Base-by-base conservation (phyloP, 1,140 invertebrate species). In the Macrosteles quadrilineatus region DNA sequence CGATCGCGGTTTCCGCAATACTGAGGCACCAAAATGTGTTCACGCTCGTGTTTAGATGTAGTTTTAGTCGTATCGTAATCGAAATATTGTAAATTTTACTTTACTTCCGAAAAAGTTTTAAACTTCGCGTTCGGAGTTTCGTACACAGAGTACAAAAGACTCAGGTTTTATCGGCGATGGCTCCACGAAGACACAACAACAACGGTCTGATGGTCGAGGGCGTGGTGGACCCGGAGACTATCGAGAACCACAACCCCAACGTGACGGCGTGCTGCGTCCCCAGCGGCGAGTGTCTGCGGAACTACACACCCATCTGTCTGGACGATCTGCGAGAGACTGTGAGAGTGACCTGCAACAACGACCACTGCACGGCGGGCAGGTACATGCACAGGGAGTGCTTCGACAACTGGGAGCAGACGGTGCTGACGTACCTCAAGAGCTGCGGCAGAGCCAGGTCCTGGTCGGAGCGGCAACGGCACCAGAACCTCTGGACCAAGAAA, bases 301-400 rank as follows among this genome's bases (percentile, higher is more conserved):
- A 89, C 72, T 79, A 83, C 1, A 82, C 84, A 70, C 78, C 87
- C 0, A 93, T 94, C 50, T 83, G 86, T 31, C 76, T 88, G 14
- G 89, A 91, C 74, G 88, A 95, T 70, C 84, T 94, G 29, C 86
- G 89, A 36, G 91, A 93, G 70, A 88, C 88, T 30, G 89, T 97
- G 59, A 91, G 91, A 79, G 93, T 98, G n/a, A 86, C 90, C 47
- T 98, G 96, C 86, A 97, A 96, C 85, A 98, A 98, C 84, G 95
- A 97, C 75, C 87, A 88, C 71, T 98, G 96, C 83, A 83, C 85
- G 50, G 84, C 87, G 73, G 94, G 95, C 23, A 87, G 90, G 77
- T 97, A 91, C 81, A 98, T 98, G 96, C 96, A 98, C 84, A 87
- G 90, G 71, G 91, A 94, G 76, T 98, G 96, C 82, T 98, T 98